Percentiles rank a stretch among this genome's conserved stretches.
Evolutionary conservation across 2,797 vertebrate species (phyloP).

Genomic region (Leptoclinus maculatus): DNA sequence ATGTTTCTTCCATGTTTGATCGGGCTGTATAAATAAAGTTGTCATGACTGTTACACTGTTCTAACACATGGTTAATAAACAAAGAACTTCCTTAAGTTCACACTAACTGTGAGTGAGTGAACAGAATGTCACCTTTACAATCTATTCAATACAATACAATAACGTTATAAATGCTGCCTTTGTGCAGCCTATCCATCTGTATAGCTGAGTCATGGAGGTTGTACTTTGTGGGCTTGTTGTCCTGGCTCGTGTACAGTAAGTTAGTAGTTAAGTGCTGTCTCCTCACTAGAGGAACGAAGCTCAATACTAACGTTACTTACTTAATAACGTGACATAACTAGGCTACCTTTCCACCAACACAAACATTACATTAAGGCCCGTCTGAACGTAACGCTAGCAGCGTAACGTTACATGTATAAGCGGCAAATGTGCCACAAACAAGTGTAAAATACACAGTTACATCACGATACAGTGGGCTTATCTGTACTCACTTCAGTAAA

Average conservation of each 20-base stretch:
- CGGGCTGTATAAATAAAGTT: neutral
- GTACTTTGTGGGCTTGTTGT: neutral
- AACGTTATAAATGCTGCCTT: constrained; percentile 1
- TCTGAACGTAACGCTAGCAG: neutral
- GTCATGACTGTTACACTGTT: too few species aligned
- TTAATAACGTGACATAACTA: neutral
- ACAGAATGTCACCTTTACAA: neutral
- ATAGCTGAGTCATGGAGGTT: neutral
- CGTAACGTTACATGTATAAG: neutral
- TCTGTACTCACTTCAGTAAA: constrained; percentile 82
- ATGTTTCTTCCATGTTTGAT: neutral
- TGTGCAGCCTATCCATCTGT: neutral
- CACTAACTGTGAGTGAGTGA: neutral
- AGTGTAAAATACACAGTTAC: neutral
- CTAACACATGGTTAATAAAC: neutral
- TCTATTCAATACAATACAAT: neutral
- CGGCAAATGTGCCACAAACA: neutral
- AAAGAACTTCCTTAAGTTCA: neutral
- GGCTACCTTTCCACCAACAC: neutral
- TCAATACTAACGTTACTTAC: neutral
- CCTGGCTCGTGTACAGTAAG: neutral
- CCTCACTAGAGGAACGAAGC: neutral
- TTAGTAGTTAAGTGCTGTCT: neutral
- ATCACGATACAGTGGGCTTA: neutral
- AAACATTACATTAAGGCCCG: neutral